Conservation (phyloP, 2,113 vertebrate genomes). For the Macrotus californicus region DNA sequence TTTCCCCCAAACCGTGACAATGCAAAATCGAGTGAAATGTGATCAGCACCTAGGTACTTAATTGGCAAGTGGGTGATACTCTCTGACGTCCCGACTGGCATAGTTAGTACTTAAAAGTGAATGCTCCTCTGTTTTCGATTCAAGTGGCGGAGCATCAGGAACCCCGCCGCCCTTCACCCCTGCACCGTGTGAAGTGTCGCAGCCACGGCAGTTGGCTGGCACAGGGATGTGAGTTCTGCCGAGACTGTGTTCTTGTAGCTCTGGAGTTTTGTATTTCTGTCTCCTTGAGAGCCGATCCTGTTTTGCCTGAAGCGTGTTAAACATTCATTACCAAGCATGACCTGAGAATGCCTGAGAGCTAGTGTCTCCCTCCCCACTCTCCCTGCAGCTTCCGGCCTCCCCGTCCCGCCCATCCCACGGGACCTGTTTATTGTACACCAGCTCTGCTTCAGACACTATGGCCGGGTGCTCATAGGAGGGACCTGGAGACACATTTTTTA, state of each 20-base stretch:
- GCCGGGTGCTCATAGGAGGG: background rate
- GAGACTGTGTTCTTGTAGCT: background rate
- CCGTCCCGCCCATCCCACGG: too few species aligned
- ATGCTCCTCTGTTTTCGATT: background rate
- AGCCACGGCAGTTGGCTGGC: accelerated
- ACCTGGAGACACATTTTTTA: background rate
- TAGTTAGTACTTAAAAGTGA: background rate
- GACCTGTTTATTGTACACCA: too few species aligned
- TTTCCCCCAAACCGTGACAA: constrained; percentile 22
- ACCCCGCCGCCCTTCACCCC: background rate
- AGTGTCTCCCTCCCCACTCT: background rate
- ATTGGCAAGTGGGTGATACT: background rate
- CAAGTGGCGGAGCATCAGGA: background rate
- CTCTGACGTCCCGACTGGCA: background rate
- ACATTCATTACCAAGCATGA: background rate
- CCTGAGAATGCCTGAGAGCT: background rate
- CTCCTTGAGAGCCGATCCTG: background rate
- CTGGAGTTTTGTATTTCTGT: background rate
- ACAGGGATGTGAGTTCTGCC: accelerated
- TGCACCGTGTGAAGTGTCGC: background rate
- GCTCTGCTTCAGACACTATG: background rate
- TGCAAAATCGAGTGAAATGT: background rate
- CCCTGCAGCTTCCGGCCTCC: background rate
- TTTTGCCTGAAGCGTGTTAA: background rate
- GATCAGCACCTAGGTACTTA: background rate